These are phyloP conservation scores for Caenorhabditis macrosperma DNA, from an alignment of 2,888 invertebrate genomes.

Conservation along the genomic window DNA sequence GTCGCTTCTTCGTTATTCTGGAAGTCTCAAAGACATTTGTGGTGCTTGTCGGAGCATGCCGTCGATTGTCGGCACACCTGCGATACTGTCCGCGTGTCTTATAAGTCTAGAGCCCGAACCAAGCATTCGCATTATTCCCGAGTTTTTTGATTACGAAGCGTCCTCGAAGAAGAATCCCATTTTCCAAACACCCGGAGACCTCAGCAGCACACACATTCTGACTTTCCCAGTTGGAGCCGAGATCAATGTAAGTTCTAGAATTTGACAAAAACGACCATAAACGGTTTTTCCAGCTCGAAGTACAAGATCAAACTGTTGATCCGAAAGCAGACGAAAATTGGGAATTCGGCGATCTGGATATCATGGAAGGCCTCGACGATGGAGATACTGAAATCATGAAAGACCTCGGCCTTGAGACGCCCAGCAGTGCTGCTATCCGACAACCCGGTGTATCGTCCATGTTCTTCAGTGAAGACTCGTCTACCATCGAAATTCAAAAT, in stretches of 20 bases:
- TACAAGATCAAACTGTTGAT: constrained; percentile 53
- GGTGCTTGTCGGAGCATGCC: constrained; percentile 60
- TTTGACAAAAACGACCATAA: background rate
- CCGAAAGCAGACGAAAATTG: constrained; percentile 54
- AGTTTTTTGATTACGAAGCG: constrained; percentile 70
- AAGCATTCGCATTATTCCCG: constrained; percentile 72
- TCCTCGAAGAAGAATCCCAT: constrained; percentile 11
- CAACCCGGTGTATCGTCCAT: constrained; percentile 16
- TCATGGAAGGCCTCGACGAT: constrained; percentile 57
- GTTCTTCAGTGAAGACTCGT: constrained; percentile 44
- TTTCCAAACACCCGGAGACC: constrained; percentile 95
- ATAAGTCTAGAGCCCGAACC: constrained; percentile 92
- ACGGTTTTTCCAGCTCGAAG: constrained; percentile 43
- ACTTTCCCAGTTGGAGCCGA: constrained; percentile 59
- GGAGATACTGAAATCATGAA: constrained; percentile 58
- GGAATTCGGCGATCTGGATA: constrained; percentile 57
- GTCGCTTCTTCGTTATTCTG: constrained; percentile 66
- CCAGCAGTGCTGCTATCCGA: constrained; percentile 39
- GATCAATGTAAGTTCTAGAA: constrained; percentile 36
- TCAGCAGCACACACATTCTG: constrained; percentile 96
- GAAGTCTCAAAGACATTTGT: constrained; percentile 69
- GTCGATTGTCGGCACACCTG: constrained; percentile 89
- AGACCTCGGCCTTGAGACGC: constrained; percentile 48
- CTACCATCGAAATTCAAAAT: constrained; percentile 84
- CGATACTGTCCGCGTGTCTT: constrained; percentile 96